Percentiles rank a stretch among this genome's conserved stretches.
Evolutionary conservation across 1,140 invertebrate genomes (phyloP).

Genomic region (Schmidtea mediterranea): DNA sequence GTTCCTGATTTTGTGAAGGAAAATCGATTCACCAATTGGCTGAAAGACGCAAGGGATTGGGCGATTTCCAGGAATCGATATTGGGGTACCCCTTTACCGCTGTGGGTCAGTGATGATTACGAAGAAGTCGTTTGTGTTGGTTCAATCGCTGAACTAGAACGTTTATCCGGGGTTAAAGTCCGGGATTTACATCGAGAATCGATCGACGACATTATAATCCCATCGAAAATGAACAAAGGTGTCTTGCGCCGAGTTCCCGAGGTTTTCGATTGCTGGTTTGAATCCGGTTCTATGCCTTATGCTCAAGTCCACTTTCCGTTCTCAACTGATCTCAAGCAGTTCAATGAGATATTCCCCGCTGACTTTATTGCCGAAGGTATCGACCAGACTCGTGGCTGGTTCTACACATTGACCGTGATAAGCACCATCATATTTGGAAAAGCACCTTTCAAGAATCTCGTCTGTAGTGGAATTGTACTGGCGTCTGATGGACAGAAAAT

Average conservation of each 20-base stretch:
- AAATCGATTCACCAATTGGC: constrained; percentile 92
- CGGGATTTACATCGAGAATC: constrained; percentile 75
- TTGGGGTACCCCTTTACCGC: constrained; percentile 93
- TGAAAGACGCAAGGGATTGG: constrained; percentile 87
- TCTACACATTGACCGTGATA: constrained; percentile 10
- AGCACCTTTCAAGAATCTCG: constrained; percentile 85
- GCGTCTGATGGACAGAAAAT: constrained; percentile 92
- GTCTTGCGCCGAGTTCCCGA: constrained; percentile 56
- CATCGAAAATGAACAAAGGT: constrained; percentile 52
- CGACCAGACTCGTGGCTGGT: constrained; percentile 90
- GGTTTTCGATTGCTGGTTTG: constrained; percentile 99
- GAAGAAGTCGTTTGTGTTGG: constrained; percentile 78
- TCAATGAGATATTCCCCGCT: constrained; percentile 81
- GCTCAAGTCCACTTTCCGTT: constrained; percentile 79
- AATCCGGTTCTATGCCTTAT: constrained; percentile 95
- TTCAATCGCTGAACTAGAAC: constrained; percentile 62
- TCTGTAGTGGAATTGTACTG: constrained; percentile 73
- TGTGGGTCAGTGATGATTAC: constrained; percentile 78
- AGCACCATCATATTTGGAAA: constrained; percentile 58
- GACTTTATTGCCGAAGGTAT: constrained; percentile 98
- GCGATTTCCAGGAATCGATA: constrained; percentile 82
- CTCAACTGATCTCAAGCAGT: constrained; percentile 52
- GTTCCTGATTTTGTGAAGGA: constrained; percentile 94
- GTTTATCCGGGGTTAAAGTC: constrained; percentile 49
- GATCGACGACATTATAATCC: constrained; percentile 74